Percentiles rank a stretch among this genome's conserved stretches.
Evolutionary conservation across 2,797 vertebrate species (phyloP).

Genomic region (Tangara arthus): DNA sequence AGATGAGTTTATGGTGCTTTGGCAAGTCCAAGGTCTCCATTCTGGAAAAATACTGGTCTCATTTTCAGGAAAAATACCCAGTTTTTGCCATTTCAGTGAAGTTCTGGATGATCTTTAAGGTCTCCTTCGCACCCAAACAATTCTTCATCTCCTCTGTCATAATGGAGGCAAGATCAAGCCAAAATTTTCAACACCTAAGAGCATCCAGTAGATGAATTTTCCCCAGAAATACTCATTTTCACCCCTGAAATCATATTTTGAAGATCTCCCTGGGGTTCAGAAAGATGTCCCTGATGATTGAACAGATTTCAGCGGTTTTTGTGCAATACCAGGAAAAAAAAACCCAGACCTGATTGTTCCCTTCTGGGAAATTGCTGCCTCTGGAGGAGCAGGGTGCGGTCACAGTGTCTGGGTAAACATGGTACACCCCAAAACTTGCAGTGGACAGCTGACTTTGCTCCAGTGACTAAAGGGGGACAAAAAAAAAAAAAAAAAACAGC

Average conservation of each 20-base stretch:
- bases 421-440: rapidly evolving
- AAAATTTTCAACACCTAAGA: rapidly evolving
- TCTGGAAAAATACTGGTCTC: neutral
- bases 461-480: rapidly evolving
- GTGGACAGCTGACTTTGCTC: rapidly evolving
- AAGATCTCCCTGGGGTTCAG: rapidly evolving
- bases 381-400: neutral
- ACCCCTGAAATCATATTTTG: rapidly evolving
- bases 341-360: rapidly evolving
- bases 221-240: neutral
- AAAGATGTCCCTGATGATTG: rapidly evolving
- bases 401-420: rapidly evolving
- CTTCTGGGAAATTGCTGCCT: neutral
- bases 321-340: neutral
- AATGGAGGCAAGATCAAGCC: rapidly evolving
- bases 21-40: neutral
- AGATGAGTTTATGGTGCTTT: neutral
- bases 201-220: too few relatives aligned
- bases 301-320: rapidly evolving
- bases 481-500: rapidly evolving
- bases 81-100: neutral
- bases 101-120: neutral
- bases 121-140: neutral
- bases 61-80: neutral
- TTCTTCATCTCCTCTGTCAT: neutral